Base-by-base conservation (phyloP, 2,113 vertebrate species). In the Chionomys nivalis region DNA sequence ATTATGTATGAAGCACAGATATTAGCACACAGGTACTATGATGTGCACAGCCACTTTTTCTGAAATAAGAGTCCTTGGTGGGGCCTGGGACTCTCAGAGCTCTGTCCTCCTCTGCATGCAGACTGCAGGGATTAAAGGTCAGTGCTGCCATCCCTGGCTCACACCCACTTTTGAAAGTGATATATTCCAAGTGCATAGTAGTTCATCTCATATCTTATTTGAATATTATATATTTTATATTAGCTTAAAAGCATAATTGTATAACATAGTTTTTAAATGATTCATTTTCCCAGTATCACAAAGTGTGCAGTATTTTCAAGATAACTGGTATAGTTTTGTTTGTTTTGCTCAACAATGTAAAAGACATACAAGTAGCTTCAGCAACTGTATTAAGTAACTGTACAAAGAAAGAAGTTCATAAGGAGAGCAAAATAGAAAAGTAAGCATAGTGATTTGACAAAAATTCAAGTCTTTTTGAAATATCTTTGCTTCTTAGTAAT, bases 301-400 rank as follows among this genome's bases (percentile, higher is more conserved):
- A 98, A 98, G 94, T 94, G 98, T 95, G 95, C 94, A 97, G 91
- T 91, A 89, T 96, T 98, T 97, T 97, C n/a, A 91, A 98, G 98
- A 98, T 97, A 98, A 77, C 83, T 95, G 95, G 85, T 82, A 94
- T 96, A 97, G 68, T 19, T 72, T 63, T 58, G 49, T 61, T 94
- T 93, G 97, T 98, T 90, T 91, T 98, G 97, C 97, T 98, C 96
- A 98, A 98, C 97, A 97, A 95, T 97, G 83, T 97, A 97, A 98
- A 98, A 98, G 97, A 91, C 70, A 95, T 97, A 95, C 97, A 95
- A 96, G 96, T 94, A 95, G 89, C 95, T 98, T 94, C 90, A 98
- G 98, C 91, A 98, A 98, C 77, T 94, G 49, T 88, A 58, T 93
- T 97, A 98, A 97, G 95, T 97, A 97, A 96, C 49, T 78, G 61